Percentiles rank a stretch among this genome's conserved stretches.
phyloP scores from a whole-genome alignment of 1,140 invertebrate species.

The Neodiprion fabricii region DNA sequence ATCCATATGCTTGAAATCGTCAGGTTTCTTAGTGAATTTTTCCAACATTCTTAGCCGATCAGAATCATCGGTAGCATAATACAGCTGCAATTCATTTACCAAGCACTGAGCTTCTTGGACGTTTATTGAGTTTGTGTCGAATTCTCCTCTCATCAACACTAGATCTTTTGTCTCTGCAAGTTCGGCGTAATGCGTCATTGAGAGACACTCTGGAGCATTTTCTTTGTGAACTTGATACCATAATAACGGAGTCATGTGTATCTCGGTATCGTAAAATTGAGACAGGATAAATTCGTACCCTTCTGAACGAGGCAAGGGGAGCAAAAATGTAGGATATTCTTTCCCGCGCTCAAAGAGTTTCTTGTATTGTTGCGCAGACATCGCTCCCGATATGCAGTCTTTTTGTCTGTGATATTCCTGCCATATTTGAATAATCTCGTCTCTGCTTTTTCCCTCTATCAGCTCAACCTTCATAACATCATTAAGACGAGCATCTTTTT shows the following conservation, averaged over 20 bases:
- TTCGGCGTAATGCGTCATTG: constrained; percentile 84
- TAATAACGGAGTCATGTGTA: constrained; percentile 87
- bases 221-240: constrained; percentile 91
- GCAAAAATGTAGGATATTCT: constrained; percentile 76
- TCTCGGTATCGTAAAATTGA: constrained; percentile 76
- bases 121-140: constrained; percentile 80
- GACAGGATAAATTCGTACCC: constrained; percentile 90
- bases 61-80: constrained; percentile 74
- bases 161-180: constrained; percentile 78
- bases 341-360: constrained; percentile 65
- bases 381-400: constrained; percentile 74
- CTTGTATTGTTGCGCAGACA: constrained; percentile 68
- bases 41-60: constrained; percentile 72
- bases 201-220: constrained; percentile 89
- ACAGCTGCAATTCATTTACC: constrained; percentile 86
- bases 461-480: constrained; percentile 84
- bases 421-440: constrained; percentile 83
- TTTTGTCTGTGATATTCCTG: constrained; percentile 80
- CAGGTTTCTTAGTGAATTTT: constrained; percentile 74
- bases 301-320: constrained; percentile 80
- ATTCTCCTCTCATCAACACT: constrained; percentile 88
- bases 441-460: constrained; percentile 72
- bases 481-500: constrained; percentile 59
- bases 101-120: constrained; percentile 83
- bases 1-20: constrained; percentile 84